These are phyloP conservation scores for Polydrusus pterygomalis DNA, from an alignment of 2,888 invertebrate species.

Conservation along the genomic window DNA sequence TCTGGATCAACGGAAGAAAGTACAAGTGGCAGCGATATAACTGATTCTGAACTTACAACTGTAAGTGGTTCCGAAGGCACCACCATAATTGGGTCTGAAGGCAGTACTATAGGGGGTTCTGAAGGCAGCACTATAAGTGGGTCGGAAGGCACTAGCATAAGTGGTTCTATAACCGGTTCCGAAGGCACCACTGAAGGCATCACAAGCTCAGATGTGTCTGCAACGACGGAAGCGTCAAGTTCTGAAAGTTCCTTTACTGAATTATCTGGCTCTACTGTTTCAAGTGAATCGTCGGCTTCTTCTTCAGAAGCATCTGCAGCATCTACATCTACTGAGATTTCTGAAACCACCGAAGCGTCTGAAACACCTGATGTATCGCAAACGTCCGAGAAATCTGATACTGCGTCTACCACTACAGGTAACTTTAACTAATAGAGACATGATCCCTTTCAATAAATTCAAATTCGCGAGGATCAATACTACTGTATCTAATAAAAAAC, in stretches of 20 bases:
- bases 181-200: constrained; percentile 16
- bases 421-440: not conserved
- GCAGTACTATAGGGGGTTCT: too few relatives aligned
- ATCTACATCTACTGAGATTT: constrained; percentile 9
- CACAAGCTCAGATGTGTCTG: constrained; percentile 24
- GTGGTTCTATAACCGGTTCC: constrained; percentile 20
- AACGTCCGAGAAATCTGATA: constrained; percentile 39
- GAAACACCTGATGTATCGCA: constrained; percentile 21
- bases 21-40: not conserved
- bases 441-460: too few relatives aligned
- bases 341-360: constrained; percentile 29
- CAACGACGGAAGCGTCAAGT: constrained; percentile 14
- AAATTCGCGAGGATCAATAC: too few relatives aligned
- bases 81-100: too few relatives aligned
- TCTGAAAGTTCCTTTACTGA: not conserved
- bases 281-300: not conserved
- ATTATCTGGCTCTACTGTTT: not conserved
- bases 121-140: not conserved
- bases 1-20: constrained; percentile 2
- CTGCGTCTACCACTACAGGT: constrained; percentile 20
- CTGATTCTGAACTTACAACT: too few relatives aligned
- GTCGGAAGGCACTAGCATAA: too few relatives aligned
- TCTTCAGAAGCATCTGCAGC: not conserved
- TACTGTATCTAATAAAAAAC: too few relatives aligned
- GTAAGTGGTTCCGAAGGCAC: too few relatives aligned